Percentiles rank a stretch among this genome's conserved stretches.
Evolutionary conservation across 1,140 invertebrate genomes (phyloP).

Genomic region (Tetramorium simillimum): DNA sequence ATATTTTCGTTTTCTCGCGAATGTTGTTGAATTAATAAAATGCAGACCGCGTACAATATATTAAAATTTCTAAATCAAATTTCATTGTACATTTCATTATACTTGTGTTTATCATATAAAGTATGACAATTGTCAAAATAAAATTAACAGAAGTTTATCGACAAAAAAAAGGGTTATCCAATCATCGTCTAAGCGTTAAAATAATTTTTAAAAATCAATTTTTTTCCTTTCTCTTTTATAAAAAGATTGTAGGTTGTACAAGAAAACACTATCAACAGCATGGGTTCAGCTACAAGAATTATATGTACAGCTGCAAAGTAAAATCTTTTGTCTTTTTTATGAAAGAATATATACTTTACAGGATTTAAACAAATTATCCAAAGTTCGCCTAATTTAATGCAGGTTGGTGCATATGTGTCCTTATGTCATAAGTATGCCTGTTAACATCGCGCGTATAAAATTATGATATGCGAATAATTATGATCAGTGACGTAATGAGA

Average conservation of each 20-base stretch:
- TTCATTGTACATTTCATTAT: not conserved
- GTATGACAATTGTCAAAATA: not conserved
- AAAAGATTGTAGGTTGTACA: conserved; percentile 15
- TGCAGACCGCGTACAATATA: not conserved
- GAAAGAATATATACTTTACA: conserved; percentile 67
- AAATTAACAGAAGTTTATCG: conserved; percentile 3
- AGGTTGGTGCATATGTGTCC: conserved; percentile 20
- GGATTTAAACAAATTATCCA: conserved; percentile 65
- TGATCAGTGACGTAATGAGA: conserved; percentile 69
- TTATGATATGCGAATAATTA: conserved; percentile 71
- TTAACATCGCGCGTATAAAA: conserved; percentile 63
- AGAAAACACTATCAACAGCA: not conserved
- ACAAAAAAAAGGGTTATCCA: not conserved
- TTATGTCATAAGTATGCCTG: conserved; percentile 44
- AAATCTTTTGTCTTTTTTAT: conserved; percentile 33
- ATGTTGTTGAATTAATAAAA: not conserved
- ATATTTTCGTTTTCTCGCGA: not conserved
- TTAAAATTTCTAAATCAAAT: not conserved
- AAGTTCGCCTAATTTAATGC: conserved; percentile 40
- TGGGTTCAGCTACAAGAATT: conserved; percentile 42
- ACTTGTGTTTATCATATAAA: not conserved
- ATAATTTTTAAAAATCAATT: conserved; percentile 20
- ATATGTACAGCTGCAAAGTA: conserved; percentile 58
- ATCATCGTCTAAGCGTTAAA: not conserved
- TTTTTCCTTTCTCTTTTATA: not conserved